Conservation (phyloP, 2,888 invertebrate genomes). For the Lutraria lutraria region DNA sequence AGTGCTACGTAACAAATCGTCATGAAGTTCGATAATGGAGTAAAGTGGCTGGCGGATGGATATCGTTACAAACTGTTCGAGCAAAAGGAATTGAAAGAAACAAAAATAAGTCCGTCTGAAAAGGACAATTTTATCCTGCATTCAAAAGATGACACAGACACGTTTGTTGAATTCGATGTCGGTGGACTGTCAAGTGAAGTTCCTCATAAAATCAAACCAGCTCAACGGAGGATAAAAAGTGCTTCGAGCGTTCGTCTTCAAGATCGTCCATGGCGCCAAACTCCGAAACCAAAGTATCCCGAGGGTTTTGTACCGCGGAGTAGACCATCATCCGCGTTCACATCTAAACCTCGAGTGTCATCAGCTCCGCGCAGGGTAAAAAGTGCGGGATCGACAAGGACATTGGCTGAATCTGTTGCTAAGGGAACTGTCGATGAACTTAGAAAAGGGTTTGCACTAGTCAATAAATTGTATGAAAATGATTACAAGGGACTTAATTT, state of each 20-base stretch:
- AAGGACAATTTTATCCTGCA: constrained; percentile 72
- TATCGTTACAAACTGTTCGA: constrained; percentile 71
- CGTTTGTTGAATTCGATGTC: constrained; percentile 63
- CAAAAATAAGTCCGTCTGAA: constrained; percentile 65
- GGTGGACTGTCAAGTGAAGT: constrained; percentile 41
- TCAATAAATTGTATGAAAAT: constrained; percentile 76
- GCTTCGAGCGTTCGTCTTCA: constrained; percentile 65
- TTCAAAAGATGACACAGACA: constrained; percentile 67
- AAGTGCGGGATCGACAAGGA: constrained; percentile 70
- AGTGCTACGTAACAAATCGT: not conserved
- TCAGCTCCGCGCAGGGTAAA: constrained; percentile 56
- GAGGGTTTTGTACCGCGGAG: constrained; percentile 56
- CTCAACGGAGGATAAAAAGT: constrained; percentile 65
- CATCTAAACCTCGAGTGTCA: constrained; percentile 57
- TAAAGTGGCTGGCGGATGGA: constrained; percentile 73
- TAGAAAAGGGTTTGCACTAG: constrained; percentile 74
- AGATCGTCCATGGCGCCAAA: constrained; percentile 64
- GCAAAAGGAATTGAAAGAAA: constrained; percentile 62
- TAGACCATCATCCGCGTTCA: constrained; percentile 63
- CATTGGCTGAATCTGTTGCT: constrained; percentile 53
- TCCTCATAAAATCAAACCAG: constrained; percentile 36
- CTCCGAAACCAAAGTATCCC: constrained; percentile 54
- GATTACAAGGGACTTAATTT: constrained; percentile 58
- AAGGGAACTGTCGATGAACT: constrained; percentile 61
- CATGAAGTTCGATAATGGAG: constrained; percentile 61